These are phyloP conservation scores for Oegoconia quadripuncta DNA, from an alignment of 2,888 invertebrate genomes.

Conservation along the genomic window DNA sequence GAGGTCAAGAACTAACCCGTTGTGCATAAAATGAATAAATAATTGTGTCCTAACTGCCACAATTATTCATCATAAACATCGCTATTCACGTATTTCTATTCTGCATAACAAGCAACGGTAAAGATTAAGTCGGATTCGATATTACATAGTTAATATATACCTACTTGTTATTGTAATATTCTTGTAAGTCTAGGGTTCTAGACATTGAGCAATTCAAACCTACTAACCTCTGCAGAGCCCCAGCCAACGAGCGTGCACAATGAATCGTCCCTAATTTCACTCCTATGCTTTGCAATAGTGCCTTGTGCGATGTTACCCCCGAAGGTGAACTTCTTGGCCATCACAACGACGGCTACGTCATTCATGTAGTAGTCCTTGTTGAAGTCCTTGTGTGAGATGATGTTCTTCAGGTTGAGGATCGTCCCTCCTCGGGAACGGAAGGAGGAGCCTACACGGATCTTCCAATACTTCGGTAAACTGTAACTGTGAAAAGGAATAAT, in stretches of 20 bases:
- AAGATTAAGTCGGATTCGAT: too few relatives aligned
- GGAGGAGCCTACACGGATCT: constrained; percentile 59
- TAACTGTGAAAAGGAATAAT: constrained; percentile 32
- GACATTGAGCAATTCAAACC: too few relatives aligned
- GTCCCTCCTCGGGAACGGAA: constrained; percentile 53
- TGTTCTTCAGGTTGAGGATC: constrained; percentile 50
- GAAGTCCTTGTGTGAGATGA: constrained; percentile 52
- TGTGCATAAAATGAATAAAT: too few relatives aligned
- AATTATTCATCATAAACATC: too few relatives aligned
- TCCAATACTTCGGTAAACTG: constrained; percentile 55
- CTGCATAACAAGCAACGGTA: too few relatives aligned
- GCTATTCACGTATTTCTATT: too few relatives aligned
- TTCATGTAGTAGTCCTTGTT: constrained; percentile 56
- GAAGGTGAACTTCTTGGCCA: constrained; percentile 43
- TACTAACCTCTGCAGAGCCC: constrained; percentile 59
- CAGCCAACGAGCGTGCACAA: constrained; percentile 58
- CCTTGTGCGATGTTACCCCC: constrained; percentile 52
- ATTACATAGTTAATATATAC: too few relatives aligned
- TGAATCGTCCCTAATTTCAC: constrained; percentile 49
- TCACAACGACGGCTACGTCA: constrained; percentile 56
- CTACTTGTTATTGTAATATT: too few relatives aligned
- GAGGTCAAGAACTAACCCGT: too few relatives aligned
- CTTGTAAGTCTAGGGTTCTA: too few relatives aligned
- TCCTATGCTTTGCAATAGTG: constrained; percentile 53
- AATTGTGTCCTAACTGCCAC: too few relatives aligned